Conservation (phyloP, 2,888 invertebrate genomes). For the Zaprionus lineosus region DNA sequence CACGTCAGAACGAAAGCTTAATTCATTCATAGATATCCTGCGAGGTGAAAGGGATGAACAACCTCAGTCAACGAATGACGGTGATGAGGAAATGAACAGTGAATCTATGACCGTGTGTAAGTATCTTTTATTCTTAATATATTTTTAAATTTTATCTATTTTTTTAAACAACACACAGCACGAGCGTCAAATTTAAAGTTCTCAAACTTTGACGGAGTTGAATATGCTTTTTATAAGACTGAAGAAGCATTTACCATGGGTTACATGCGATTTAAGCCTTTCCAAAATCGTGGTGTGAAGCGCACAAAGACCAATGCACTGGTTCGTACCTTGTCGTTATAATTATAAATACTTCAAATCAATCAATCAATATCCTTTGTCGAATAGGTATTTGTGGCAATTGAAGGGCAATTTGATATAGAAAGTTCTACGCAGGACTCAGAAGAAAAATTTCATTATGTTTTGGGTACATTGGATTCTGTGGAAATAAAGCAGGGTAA, state of each 20-base stretch:
- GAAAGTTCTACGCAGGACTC: constrained; percentile 10
- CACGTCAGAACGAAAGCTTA: too few species aligned
- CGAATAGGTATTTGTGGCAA: constrained; percentile 61
- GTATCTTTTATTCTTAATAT: constrained; percentile 2
- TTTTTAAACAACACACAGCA: constrained; percentile 44
- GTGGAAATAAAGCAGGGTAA: constrained; percentile 59
- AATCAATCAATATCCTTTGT: not conserved
- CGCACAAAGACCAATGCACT: constrained; percentile 50
- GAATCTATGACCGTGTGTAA: constrained; percentile 41
- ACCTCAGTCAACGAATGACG: not conserved
- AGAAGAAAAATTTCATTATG: constrained; percentile 15
- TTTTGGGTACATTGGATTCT: constrained; percentile 56
- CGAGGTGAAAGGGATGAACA: constrained; percentile 29
- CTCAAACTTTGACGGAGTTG: constrained; percentile 63
- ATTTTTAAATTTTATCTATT: not conserved
- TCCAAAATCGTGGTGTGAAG: constrained; percentile 60
- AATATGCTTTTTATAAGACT: constrained; percentile 75
- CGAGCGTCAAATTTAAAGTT: constrained; percentile 54
- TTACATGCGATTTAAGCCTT: constrained; percentile 71
- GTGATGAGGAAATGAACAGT: constrained; percentile 1
- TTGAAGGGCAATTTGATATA: constrained; percentile 61
- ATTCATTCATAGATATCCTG: constrained; percentile 36
- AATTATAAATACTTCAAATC: not conserved
- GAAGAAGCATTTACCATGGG: constrained; percentile 43
- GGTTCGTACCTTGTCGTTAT: constrained; percentile 30